Percentiles rank a stretch among this genome's conserved stretches.
Conservation (phyloP, 2,113 vertebrate genomes). For the Casuarius casuarius region DNA sequence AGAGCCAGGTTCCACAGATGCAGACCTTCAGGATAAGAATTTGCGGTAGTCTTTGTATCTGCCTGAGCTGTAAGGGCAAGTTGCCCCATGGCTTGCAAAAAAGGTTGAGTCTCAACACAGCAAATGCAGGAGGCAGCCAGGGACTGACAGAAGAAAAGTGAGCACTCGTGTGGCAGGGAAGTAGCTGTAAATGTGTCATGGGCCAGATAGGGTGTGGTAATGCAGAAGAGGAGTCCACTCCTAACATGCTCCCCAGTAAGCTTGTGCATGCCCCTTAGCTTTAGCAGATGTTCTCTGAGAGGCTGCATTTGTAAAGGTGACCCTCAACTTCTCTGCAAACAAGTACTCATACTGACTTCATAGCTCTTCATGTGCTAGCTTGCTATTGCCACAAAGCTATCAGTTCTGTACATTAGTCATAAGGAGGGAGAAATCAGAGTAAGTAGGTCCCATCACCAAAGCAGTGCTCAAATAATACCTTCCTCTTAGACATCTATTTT, state of each 20-base stretch:
- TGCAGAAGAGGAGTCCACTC: background rate
- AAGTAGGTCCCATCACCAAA: background rate
- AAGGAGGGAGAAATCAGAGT: background rate
- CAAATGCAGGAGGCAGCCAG: background rate
- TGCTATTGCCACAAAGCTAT: background rate
- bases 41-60: background rate
- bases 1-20: conserved; percentile 49
- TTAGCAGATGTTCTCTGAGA: background rate
- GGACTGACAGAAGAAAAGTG: background rate
- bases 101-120: background rate
- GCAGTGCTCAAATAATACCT: background rate
- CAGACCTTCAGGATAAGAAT: conserved; percentile 45
- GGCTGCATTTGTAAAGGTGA: background rate
- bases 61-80: background rate
- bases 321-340: background rate
- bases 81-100: background rate
- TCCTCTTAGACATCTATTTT: background rate
- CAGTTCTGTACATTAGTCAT: rapidly evolving
- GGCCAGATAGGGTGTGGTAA: background rate
- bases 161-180: background rate
- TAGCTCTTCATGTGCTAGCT: background rate
- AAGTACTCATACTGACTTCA: background rate
- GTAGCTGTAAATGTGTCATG: background rate
- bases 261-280: background rate
- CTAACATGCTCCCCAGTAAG: background rate